Conservation (phyloP, 2,797 vertebrate species). For the Eupleurogrammus muticus region DNA sequence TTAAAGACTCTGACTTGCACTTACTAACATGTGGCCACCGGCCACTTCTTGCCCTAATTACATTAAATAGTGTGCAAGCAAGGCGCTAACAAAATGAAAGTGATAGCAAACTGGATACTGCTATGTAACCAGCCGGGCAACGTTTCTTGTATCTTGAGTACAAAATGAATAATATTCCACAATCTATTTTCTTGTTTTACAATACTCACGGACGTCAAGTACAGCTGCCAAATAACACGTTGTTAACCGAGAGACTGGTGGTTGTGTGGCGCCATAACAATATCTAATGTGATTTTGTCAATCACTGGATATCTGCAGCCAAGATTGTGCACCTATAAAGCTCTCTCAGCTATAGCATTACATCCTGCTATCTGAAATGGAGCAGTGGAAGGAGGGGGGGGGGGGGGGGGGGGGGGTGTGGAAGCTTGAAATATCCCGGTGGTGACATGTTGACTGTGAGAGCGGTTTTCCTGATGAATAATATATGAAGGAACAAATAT, state of each 20-base stretch:
- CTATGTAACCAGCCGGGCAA: conserved; percentile 1
- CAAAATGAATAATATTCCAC: conserved; percentile 3
- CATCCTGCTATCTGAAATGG: background rate
- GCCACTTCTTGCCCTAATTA: conserved; percentile 20
- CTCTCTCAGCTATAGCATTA: background rate
- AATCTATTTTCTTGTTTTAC: conserved; percentile 1
- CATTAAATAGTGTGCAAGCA: conserved; percentile 35
- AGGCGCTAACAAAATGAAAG: conserved; percentile 3
- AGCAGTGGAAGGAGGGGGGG: background rate
- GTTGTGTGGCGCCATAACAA: background rate
- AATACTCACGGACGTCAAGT: background rate
- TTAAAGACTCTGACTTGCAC: background rate
- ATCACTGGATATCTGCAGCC: conserved; percentile 2
- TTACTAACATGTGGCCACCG: conserved; percentile 14
- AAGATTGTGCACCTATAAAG: conserved; percentile 8
- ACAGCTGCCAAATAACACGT: background rate
- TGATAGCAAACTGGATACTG: background rate
- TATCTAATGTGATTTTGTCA: conserved; percentile 6
- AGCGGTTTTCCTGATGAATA: conserved; percentile 40
- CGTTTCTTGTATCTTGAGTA: background rate
- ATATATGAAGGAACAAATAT: conserved; percentile 46
- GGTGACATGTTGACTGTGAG: conserved; percentile 28
- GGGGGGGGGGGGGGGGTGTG: background rate
- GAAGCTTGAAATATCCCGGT: conserved; percentile 6
- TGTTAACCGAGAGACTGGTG: background rate